Conservation (phyloP, 2,113 vertebrate genomes). For the Myiozetetes cayanensis region DNA sequence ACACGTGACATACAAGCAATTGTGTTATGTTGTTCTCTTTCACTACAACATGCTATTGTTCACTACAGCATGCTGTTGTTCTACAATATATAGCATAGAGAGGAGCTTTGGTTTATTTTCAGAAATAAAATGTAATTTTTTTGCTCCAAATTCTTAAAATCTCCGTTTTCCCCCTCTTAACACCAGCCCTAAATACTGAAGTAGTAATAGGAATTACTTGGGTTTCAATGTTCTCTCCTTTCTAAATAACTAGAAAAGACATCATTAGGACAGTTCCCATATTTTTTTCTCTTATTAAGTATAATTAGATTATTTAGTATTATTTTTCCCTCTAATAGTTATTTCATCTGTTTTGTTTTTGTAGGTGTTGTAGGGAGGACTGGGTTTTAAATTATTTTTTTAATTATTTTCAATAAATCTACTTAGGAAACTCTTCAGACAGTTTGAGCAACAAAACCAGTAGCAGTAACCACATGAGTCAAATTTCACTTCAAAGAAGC, state of each 20-base stretch:
- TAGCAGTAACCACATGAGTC: not conserved
- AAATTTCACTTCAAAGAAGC: not conserved
- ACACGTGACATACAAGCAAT: not conserved
- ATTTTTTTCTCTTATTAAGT: not conserved
- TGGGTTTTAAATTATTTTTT: not conserved
- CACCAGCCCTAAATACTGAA: not conserved
- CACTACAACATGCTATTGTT: not conserved
- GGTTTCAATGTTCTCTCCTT: not conserved
- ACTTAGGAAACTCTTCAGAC: not conserved
- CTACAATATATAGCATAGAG: not conserved
- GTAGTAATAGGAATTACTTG: not conserved
- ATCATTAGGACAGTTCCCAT: not conserved
- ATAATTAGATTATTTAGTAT: not conserved
- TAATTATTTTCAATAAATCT: not conserved
- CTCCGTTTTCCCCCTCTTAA: rapidly evolving
- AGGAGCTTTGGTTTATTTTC: not conserved
- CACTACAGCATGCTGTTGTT: not conserved
- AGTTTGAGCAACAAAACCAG: not conserved
- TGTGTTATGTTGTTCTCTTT: not conserved
- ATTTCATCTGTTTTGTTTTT: not conserved
- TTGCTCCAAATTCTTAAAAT: not conserved
- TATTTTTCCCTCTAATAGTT: not conserved
- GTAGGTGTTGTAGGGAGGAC: not conserved
- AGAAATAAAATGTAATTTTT: rapidly evolving
- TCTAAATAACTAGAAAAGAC: not conserved